Conservation (phyloP, 2,797 vertebrate genomes). For the Petrocephalus sullivani region DNA sequence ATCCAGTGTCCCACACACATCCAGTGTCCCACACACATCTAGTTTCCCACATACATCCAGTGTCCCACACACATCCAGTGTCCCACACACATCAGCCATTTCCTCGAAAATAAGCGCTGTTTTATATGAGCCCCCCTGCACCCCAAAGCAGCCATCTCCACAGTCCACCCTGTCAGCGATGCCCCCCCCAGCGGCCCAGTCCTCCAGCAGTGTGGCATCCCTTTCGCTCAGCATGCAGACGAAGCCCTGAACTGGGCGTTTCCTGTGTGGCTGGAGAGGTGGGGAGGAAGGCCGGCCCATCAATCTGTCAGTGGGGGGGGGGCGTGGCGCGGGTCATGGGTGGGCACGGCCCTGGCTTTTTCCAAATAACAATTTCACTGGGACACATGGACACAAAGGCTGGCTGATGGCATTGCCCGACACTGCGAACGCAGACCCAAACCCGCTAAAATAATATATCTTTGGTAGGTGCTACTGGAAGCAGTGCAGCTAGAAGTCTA, state of each 20-base stretch:
- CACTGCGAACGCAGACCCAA: background rate
- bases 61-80: constrained; percentile 31
- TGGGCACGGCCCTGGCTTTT: constrained; percentile 6
- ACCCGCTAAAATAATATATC: background rate
- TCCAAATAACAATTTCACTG: constrained; percentile 9
- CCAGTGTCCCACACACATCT: constrained; percentile 30
- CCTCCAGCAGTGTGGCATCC: constrained; percentile 47
- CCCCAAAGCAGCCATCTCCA: background rate
- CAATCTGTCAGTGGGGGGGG: constrained; percentile 55
- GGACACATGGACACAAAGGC: background rate
- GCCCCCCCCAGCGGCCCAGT: background rate
- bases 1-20: constrained; percentile 32
- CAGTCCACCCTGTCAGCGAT: background rate
- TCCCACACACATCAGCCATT: constrained; percentile 35
- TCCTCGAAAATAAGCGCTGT: constrained; percentile 26
- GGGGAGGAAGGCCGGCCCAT: constrained; percentile 48
- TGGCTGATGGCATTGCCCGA: background rate
- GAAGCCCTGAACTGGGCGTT: constrained; percentile 38
- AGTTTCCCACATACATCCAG: constrained; percentile 30
- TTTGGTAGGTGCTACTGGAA: background rate
- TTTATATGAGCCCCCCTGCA: background rate
- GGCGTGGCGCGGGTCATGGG: constrained; percentile 7
- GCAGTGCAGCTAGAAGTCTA: background rate
- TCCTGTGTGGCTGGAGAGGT: constrained; percentile 45
- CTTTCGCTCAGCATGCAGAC: constrained; percentile 45